A percentile compares a stretch with the other conserved stretches of the same genome.
Evolutionary conservation across 2,113 vertebrate species (phyloP).

Genomic region (Notechis scutatus): DNA sequence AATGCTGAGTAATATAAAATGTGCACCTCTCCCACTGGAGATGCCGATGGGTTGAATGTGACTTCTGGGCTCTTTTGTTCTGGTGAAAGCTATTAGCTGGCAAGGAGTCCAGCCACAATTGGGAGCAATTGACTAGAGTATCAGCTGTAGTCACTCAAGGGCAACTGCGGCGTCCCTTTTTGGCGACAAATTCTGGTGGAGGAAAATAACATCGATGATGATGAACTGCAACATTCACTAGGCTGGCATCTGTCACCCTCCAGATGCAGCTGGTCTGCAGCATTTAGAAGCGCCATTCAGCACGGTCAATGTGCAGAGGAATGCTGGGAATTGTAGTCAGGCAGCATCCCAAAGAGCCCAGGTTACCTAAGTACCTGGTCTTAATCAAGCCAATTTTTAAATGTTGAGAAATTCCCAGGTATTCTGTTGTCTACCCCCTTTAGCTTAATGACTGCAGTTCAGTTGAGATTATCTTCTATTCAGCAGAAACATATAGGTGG

Average conservation of each 20-base stretch:
- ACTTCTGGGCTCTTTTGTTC: background rate
- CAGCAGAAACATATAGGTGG: background rate
- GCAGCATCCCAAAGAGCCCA: background rate
- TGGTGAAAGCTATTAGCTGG: too few relatives aligned
- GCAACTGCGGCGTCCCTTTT: background rate
- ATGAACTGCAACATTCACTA: background rate
- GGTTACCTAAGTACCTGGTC: background rate
- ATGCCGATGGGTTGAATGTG: background rate
- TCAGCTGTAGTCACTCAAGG: background rate
- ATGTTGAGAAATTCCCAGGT: background rate
- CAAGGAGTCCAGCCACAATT: background rate
- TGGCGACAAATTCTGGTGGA: background rate
- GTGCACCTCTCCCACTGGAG: background rate
- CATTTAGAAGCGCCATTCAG: background rate
- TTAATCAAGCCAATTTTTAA: background rate
- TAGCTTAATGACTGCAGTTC: background rate
- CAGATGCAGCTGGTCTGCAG: background rate
- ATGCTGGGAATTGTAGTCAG: background rate
- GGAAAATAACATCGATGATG: background rate
- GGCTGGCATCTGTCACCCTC: background rate
- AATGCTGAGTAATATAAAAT: background rate
- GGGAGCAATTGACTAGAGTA: background rate
- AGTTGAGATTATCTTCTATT: background rate
- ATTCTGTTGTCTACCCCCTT: background rate
- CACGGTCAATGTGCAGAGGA: background rate